Base-by-base conservation (phyloP, 2,113 vertebrate genomes). In the Galemys pyrenaicus region DNA sequence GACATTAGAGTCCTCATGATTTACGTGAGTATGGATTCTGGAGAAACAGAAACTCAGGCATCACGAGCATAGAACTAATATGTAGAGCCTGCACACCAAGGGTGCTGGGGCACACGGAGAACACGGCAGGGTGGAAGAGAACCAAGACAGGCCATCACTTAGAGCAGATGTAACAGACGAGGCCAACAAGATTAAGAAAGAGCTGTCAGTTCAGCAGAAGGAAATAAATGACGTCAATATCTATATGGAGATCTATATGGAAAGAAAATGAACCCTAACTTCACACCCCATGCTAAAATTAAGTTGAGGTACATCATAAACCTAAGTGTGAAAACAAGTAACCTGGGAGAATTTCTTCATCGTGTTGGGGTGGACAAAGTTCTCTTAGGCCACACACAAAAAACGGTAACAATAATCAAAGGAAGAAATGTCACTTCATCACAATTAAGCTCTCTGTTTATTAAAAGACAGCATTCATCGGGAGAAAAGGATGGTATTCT, bases 11-110 rank as follows among this genome's bases (percentile, higher is more conserved):
- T 56, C 54, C 20, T 56, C 19, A 20, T 9, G 37, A 84, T 3
- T 0, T 26, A 3, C 3, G 10, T 9, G 65, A 35, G 58, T 6
- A 30, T 24, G 65, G 78, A n/a, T 46, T 24, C 20, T 1, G 81
- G 22, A 11, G 32, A 46, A 6, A 9, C 6, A 16, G 58, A 46
- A 19, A 2, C 24, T 30, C 51, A 9, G 6, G 26, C 26, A 26
- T 41, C n/a, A 17, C 6, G 8, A 49, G 65, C 28, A 17, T 4
- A 20, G 2, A 26, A 1, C 8, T 0, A 4, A n/a, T 2, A n/a
- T 32, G 68, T 5, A 22, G 46, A 85, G 41, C 49, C 5, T 0
- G 0, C 2, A n/a, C 24, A 3, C 30, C 41, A 4, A 19, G 37
- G 39, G 19, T 65, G 20, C 4, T 20, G 0, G 6, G 0, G 68